These are phyloP conservation scores for Macrophya annulata DNA, from an alignment of 2,888 invertebrate genomes.

Conservation along the genomic window DNA sequence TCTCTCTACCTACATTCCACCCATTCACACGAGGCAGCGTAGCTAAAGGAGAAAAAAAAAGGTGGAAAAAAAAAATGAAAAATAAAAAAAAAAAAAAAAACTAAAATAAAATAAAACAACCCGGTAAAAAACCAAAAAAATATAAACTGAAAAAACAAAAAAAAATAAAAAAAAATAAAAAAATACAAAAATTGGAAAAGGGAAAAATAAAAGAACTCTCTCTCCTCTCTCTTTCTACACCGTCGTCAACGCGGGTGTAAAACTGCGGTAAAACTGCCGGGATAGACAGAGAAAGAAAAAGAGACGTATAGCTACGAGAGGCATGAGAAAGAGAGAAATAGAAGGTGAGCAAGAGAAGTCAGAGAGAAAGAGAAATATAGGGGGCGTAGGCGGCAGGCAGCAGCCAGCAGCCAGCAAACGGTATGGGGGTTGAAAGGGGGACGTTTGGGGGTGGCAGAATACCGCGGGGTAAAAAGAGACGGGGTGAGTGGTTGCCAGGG, in stretches of 20 bases:
- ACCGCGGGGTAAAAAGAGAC: slow-evolving; percentile 77
- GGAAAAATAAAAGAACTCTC: slow-evolving; percentile 27
- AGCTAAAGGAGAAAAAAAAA: slow-evolving; percentile 36
- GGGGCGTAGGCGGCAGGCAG: slow-evolving; percentile 52
- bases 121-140: slow-evolving; percentile 58
- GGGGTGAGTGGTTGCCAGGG: slow-evolving; percentile 77
- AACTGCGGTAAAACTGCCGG: slow-evolving; percentile 54
- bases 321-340: slow-evolving; percentile 33
- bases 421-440: slow-evolving; percentile 55
- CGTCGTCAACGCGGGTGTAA: slow-evolving; percentile 4
- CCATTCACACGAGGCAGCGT: slow-evolving; percentile 75
- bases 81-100: slow-evolving; percentile 51
- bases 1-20: slow-evolving; percentile 77
- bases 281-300: slow-evolving; percentile 58
- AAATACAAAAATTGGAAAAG: slow-evolving; percentile 64
- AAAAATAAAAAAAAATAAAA: slow-evolving; percentile 58
- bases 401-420: slow-evolving; percentile 56
- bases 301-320: slow-evolving; percentile 45
- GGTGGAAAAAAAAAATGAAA: slow-evolving; percentile 58
- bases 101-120: slow-evolving; percentile 47
- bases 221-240: not conserved
- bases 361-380: slow-evolving; percentile 42
- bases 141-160: slow-evolving; percentile 59
- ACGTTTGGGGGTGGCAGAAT: slow-evolving; percentile 72
- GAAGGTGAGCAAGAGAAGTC: slow-evolving; percentile 25